These are phyloP conservation scores for Pocillopora meandrina DNA, from an alignment of 92 coral and sea anemone species.

Conservation along the genomic window DNA sequence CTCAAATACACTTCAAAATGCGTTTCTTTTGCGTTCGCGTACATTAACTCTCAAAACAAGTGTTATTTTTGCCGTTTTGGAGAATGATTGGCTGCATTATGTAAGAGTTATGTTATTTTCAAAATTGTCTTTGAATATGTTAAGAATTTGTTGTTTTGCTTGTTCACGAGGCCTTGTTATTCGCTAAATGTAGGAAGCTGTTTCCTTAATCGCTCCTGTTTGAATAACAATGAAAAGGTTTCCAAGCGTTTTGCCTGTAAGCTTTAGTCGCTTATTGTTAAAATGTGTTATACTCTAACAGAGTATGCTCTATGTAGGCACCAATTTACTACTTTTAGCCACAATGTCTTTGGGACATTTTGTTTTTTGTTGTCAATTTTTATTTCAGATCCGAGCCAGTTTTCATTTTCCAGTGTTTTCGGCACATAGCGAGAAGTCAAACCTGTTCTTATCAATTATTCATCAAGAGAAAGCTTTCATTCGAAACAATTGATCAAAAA, in stretches of 20 bases:
- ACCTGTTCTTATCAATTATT: conserved; percentile 32
- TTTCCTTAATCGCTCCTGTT: conserved; percentile 1
- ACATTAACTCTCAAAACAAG: too few species aligned
- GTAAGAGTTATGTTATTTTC: not conserved
- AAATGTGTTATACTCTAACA: conserved; percentile 9
- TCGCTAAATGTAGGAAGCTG: not conserved
- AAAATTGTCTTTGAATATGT: not conserved
- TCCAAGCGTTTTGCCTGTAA: not conserved
- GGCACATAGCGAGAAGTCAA: not conserved
- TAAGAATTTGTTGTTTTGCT: not conserved
- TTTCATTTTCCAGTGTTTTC: not conserved
- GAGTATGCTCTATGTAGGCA: too few species aligned
- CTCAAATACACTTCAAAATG: too few species aligned
- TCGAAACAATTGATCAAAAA: conserved; percentile 23
- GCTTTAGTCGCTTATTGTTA: not conserved
- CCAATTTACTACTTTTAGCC: not conserved
- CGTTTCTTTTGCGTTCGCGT: too few species aligned
- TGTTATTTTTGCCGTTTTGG: too few species aligned
- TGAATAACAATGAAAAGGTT: not conserved
- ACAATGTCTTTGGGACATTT: not conserved
- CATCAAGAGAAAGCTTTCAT: conserved; percentile 12
- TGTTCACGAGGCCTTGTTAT: not conserved
- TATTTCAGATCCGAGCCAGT: not conserved
- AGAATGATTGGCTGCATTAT: not conserved
- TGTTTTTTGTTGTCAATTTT: not conserved